phyloP scores from a whole-genome alignment of 2,113 vertebrate species.

The Alethe castanea region DNA sequence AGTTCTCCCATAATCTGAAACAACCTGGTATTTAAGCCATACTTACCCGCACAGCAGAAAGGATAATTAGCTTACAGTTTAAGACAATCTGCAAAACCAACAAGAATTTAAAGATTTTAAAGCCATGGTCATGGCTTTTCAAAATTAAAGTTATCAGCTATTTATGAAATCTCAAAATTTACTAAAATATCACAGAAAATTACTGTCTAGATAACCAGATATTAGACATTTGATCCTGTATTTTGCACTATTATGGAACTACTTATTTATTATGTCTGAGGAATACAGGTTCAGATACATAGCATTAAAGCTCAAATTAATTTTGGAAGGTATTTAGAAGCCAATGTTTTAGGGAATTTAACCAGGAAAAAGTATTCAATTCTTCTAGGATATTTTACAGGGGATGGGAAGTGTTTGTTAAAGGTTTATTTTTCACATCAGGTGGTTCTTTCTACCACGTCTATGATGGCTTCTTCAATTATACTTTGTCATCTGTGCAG shows the following conservation, averaged over 20 bases:
- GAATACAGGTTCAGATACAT: background rate
- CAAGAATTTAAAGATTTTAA: background rate
- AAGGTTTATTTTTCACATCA: background rate
- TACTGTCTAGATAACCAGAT: background rate
- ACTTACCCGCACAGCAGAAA: conserved; percentile 31
- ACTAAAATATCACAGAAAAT: background rate
- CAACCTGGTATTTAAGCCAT: background rate
- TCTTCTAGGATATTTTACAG: background rate
- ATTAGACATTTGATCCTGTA: background rate
- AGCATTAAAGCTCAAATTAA: background rate
- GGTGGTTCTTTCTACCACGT: background rate
- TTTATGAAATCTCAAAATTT: background rate
- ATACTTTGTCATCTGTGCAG: background rate
- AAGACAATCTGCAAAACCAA: conserved; percentile 9
- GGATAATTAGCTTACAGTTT: background rate
- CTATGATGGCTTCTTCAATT: background rate
- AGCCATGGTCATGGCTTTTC: background rate
- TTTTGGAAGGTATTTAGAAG: background rate
- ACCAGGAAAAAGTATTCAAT: background rate
- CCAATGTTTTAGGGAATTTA: background rate
- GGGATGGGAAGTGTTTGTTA: background rate
- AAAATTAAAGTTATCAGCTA: background rate
- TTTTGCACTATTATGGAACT: background rate
- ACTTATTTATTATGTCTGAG: background rate
- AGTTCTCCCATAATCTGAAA: background rate